Percentiles rank a stretch among this genome's conserved stretches.
Conservation (phyloP, 2,113 vertebrate species). For the Chaetodon trifascialis region DNA sequence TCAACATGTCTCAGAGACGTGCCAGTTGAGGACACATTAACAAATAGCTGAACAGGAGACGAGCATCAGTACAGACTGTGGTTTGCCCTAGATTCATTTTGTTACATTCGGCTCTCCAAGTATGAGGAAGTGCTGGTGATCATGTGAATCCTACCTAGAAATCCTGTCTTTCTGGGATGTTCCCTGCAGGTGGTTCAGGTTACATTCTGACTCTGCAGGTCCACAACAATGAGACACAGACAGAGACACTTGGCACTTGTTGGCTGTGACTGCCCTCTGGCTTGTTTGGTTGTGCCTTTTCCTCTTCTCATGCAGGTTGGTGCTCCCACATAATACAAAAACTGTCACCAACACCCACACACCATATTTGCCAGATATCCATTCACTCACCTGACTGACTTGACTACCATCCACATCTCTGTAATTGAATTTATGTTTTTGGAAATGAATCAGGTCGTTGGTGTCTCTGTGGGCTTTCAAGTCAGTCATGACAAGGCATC, state of each 20-base stretch:
- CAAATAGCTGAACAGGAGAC: constrained; percentile 10
- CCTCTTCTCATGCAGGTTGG: background rate
- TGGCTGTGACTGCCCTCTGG: background rate
- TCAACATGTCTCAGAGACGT: background rate
- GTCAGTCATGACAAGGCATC: no score
- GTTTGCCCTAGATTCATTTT: constrained; percentile 17
- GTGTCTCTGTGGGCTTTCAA: no score
- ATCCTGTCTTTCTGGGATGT: background rate
- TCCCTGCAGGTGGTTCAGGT: constrained; percentile 1
- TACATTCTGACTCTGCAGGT: constrained; percentile 5
- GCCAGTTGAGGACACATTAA: background rate
- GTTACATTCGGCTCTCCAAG: background rate
- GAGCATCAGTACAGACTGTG: constrained; percentile 22
- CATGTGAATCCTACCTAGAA: background rate
- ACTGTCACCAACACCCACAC: background rate
- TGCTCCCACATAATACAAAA: background rate
- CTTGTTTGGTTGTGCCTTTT: background rate
- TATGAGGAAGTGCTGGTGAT: constrained; percentile 4
- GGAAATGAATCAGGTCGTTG: no score
- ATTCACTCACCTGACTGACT: no score
- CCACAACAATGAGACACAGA: background rate
- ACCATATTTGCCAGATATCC: background rate
- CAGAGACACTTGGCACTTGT: background rate
- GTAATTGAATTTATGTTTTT: no score
- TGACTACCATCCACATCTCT: background rate